Evolutionary conservation across 2,888 invertebrate species (phyloP).

Genomic region (Torymus tubicola): DNA sequence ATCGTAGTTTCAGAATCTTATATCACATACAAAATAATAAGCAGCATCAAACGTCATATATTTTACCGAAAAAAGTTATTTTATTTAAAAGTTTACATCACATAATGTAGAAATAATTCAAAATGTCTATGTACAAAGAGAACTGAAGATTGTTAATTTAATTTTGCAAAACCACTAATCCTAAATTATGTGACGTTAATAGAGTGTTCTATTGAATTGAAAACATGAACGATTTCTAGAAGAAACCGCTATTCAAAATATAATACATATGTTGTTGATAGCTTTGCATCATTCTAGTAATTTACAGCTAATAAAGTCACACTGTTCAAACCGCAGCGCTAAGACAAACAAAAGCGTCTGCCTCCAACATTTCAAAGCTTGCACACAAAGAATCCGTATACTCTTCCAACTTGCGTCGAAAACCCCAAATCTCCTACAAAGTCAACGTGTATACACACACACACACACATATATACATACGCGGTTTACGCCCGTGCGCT

Average conservation of each 20-base stretch:
- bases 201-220: no score
- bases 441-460: neutral
- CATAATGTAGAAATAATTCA: no score
- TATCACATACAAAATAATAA: neutral
- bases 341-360: neutral
- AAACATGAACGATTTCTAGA: no score
- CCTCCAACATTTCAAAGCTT: neutral
- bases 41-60: no score
- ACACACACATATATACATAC: neutral
- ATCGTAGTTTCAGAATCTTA: constrained; percentile 24
- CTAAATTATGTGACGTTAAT: no score
- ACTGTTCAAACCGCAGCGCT: constrained; percentile 8
- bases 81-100: no score
- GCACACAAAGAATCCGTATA: neutral
- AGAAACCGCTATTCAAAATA: no score
- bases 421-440: constrained; percentile 1
- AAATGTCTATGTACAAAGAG: no score
- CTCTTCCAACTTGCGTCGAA: neutral
- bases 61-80: no score
- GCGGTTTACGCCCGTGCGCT: constrained; percentile 27
- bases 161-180: no score
- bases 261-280: neutral
- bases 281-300: constrained; percentile 4
- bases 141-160: no score
- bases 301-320: constrained; percentile 34